phyloP scores from a whole-genome alignment of 1,140 invertebrate species.

The Drosophila subobscura region DNA sequence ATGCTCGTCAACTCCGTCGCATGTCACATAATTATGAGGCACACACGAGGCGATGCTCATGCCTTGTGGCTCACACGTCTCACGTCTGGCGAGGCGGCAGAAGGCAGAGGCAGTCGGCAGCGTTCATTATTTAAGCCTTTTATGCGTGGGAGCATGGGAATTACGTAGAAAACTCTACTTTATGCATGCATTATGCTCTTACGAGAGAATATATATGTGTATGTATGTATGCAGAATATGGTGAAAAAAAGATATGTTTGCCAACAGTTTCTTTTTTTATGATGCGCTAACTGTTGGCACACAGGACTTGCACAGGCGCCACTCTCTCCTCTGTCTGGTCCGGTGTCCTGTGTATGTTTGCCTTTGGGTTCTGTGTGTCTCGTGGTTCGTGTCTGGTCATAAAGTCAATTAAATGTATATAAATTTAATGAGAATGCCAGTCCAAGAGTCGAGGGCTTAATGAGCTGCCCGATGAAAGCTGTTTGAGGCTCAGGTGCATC shows the following conservation, averaged over 20 bases:
- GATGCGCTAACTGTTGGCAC: slow-evolving; percentile 70
- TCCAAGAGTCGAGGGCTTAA: slow-evolving; percentile 42
- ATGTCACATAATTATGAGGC: slow-evolving; percentile 78
- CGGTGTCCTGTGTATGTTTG: slow-evolving; percentile 5
- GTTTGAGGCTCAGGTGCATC: slow-evolving; percentile 27
- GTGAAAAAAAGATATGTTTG: slow-evolving; percentile 26
- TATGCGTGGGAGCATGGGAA: slow-evolving; percentile 64
- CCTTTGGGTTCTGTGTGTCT: slow-evolving; percentile 22
- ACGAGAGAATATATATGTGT: background rate
- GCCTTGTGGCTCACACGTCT: slow-evolving; percentile 43
- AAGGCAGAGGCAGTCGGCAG: slow-evolving; percentile 26
- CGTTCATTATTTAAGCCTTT: slow-evolving; percentile 74
- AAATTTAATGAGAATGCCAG: slow-evolving; percentile 71
- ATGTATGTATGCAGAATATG: slow-evolving; percentile 19
- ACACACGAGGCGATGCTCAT: slow-evolving; percentile 6
- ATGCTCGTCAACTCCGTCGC: slow-evolving; percentile 48
- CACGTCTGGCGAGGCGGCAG: slow-evolving; percentile 1
- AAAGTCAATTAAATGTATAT: slow-evolving; percentile 80
- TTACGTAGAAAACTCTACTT: slow-evolving; percentile 21
- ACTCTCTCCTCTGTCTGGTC: background rate
- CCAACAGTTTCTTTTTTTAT: slow-evolving; percentile 47
- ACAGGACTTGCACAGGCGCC: slow-evolving; percentile 12
- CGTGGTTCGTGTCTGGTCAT: slow-evolving; percentile 46
- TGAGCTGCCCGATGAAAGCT: slow-evolving; percentile 36
- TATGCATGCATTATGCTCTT: slow-evolving; percentile 18